A percentile compares a stretch with the other conserved stretches of the same genome.
phyloP scores from a whole-genome alignment of 2,113 vertebrate species.

The Desmodus rotundus region DNA sequence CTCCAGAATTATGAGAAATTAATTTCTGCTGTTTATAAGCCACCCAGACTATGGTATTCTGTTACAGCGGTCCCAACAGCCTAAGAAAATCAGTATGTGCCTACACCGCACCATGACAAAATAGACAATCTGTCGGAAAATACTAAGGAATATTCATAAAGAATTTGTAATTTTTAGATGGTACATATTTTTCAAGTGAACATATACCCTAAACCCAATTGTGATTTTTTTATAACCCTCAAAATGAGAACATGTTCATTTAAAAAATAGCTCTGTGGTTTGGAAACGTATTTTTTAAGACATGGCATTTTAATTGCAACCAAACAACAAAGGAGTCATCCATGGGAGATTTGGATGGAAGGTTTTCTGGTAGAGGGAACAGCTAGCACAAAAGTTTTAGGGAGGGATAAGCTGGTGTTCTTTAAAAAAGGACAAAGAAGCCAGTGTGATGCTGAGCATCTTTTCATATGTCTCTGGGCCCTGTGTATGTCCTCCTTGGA shows the following conservation, averaged over 20 bases:
- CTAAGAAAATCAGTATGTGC: not conserved
- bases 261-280: not conserved
- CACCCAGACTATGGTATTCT: not conserved
- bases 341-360: not conserved
- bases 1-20: not conserved
- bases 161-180: not conserved
- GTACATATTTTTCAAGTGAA: not conserved
- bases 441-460: not conserved
- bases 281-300: not conserved
- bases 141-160: not conserved
- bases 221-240: not conserved
- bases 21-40: not conserved
- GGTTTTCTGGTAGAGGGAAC: not conserved
- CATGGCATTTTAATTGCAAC: not conserved
- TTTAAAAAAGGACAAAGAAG: not conserved
- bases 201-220: not conserved
- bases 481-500: too few relatives aligned
- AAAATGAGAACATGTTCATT: not conserved
- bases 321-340: not conserved
- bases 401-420: not conserved
- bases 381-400: not conserved
- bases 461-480: too few relatives aligned
- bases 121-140: not conserved
- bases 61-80: not conserved
- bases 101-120: not conserved